A percentile compares a stretch with the other conserved stretches of the same genome.
These are phyloP conservation scores for Drosophila insularis DNA, from an alignment of 1,140 invertebrate genomes.

Conservation along the genomic window DNA sequence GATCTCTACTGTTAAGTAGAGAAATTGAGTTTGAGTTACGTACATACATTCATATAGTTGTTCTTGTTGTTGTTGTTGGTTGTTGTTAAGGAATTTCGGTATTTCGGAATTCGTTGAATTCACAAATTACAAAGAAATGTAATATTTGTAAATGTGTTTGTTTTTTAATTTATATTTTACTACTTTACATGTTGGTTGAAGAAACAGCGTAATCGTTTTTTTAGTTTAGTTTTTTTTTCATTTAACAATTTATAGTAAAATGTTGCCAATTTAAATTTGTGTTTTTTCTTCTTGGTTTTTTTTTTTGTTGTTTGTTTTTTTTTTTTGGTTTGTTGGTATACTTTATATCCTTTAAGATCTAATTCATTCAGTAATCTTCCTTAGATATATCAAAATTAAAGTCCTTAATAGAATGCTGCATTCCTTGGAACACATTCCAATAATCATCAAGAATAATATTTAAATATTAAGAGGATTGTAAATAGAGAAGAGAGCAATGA, in stretches of 20 bases:
- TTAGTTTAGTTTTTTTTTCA: conserved; percentile 42
- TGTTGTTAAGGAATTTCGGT: conserved; percentile 46
- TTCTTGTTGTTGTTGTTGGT: conserved; percentile 36
- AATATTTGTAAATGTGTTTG: conserved; percentile 10
- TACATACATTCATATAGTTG: conserved; percentile 73
- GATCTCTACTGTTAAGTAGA: conserved; percentile 73
- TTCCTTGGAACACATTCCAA: background rate
- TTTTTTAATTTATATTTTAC: conserved; percentile 48
- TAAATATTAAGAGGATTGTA: too few species aligned
- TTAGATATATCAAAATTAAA: background rate
- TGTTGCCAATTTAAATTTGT: conserved; percentile 1
- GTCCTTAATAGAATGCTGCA: background rate
- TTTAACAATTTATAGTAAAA: conserved; percentile 61
- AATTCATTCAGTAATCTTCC: conserved; percentile 49
- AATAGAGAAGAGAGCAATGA: background rate
- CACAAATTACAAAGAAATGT: conserved; percentile 4
- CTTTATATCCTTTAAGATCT: conserved; percentile 79
- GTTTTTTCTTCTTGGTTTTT: conserved; percentile 36
- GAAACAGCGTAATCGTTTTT: conserved; percentile 17
- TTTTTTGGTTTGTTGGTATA: conserved; percentile 66
- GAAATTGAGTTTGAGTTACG: conserved; percentile 76
- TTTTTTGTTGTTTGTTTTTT: conserved; percentile 36
- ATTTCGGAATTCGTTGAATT: conserved; percentile 32
- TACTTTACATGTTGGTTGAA: conserved; percentile 62
- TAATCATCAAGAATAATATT: background rate